phyloP scores from a whole-genome alignment of 2,113 vertebrate genomes.

The Oncorhynchus mykiss region DNA sequence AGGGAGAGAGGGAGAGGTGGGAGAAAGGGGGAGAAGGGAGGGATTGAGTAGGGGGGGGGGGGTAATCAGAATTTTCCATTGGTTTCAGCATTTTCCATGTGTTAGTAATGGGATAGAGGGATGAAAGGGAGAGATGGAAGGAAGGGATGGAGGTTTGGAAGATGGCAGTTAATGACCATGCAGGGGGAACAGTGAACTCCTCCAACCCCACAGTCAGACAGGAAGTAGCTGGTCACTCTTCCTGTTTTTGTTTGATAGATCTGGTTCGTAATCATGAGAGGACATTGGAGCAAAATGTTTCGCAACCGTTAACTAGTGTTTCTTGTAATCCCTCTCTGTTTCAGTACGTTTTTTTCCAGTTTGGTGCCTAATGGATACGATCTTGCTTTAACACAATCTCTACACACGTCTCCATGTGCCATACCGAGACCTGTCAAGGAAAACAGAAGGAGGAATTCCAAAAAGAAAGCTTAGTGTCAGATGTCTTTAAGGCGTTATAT shows the following conservation, averaged over 20 bases:
- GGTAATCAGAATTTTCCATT: slow-evolving; percentile 39
- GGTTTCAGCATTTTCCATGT: slow-evolving; percentile 36
- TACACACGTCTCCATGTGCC: background rate
- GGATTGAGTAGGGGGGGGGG: background rate
- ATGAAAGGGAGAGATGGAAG: slow-evolving; percentile 12
- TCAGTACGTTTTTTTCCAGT: too few species aligned
- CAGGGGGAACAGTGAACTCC: background rate
- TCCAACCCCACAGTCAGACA: background rate
- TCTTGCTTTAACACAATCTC: background rate
- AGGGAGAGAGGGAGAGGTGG: background rate
- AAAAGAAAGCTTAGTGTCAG: background rate
- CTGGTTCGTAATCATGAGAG: too few species aligned
- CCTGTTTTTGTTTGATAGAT: background rate
- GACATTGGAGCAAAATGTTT: too few species aligned
- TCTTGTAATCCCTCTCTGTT: too few species aligned
- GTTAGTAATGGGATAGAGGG: slow-evolving; percentile 19
- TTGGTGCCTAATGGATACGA: too few species aligned
- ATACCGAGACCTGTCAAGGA: background rate
- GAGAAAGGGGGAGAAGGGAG: background rate
- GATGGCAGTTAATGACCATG: slow-evolving; percentile 49
- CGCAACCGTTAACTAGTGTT: too few species aligned
- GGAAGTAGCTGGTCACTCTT: background rate
- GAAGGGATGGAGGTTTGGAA: background rate
- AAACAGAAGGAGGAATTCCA: background rate
- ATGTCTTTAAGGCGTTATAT: background rate